Evolutionary conservation across 2,113 vertebrate genomes (phyloP), one percentile per base, ranked within the genome.

Genomic region (Pterocles gutturalis): DNA sequence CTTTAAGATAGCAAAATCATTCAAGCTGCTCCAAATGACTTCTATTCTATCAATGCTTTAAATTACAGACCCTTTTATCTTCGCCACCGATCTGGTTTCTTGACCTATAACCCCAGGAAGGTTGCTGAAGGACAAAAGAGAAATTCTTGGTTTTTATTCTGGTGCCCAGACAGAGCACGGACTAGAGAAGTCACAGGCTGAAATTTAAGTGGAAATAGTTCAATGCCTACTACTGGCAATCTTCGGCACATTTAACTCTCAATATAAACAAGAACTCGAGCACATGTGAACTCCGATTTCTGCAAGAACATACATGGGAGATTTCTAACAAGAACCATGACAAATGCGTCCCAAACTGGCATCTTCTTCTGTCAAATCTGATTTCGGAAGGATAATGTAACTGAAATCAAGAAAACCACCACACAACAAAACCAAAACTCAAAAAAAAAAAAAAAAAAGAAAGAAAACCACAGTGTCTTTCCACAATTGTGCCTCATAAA

Each of bases 111-210:
- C 83, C 83, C 90, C 85, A 81, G 51, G 57, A 93, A 94, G 87
- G 91, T 66, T 57, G 73, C 25, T 34, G 87, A 96, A 96, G 91
- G 87, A 96, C 75, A 91, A 84, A 83, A 49, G 57, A 84, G n/a
- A 76, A 57, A 25, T 0, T 60, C 49, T 53, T 48, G 20, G 19
- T 22, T 20, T 77, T 94, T 81, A 45, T 71, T 61, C 88, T 21
- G 13, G 6, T 65, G 53, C 66, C 21, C 25, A 78, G 16, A 75
- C 29, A 17, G 53, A 69, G 69, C 75, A 58, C 0, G 1, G 64
- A n/a, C 33, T 10, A 41, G 4, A 65, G 38, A 57, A 60, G 38
- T 25, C 26, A 69, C 76, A 84, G 33, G 33, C 36, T 88, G 53
- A 34, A 34, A 66, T 61, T 62, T 49, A 29, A 57, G 21, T 36